Evolutionary conservation across 1,140 invertebrate species (phyloP), one percentile per base, ranked within the genome.

Genomic region (Drosophila mojavensis): DNA sequence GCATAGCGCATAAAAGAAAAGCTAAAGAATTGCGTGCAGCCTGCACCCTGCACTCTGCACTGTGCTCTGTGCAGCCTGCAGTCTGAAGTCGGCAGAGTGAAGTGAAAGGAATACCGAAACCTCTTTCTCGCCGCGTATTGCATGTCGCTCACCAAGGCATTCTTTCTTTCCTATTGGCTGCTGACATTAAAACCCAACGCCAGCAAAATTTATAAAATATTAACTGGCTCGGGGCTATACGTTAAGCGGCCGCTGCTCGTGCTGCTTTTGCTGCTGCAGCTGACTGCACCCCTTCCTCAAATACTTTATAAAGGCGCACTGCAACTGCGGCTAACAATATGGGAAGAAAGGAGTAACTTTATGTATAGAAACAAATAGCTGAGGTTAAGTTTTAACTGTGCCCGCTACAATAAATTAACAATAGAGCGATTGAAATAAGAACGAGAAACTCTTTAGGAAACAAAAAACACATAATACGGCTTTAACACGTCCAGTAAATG

Each of bases 201-300:
- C 62, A 84, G 83, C 65, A 74, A 82, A 88, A 88, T 86, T 82
- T 86, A 82, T 86, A 86, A 82, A 86, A 88, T 86, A 86, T 88
- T 82, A 86, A 88, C 83, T 86, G 71, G 82, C 78, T 81, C 53
- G 58, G 26, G 54, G 60, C 61, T 72, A 53, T 50, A 28, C 28
- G 48, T 24, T 36, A 47, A 55, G 53, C 45, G 43, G 54, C 39
- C 10, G 17, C 60, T 65, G 30, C 50, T 41, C 51, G 17, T 64
- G 58, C 59, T 64, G 20, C 20, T 24, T 24, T 24, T 24, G 20
- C 20, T 24, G 20, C 20, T 24, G 56, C 41, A 30, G 51, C 47
- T 50, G 33, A 43, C 53, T 43, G 41, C 45, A 11, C 36, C 28
- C 26, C 36, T 20, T 1, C 70, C 66, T 76, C 66, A 72, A 88